Percentiles rank a stretch among this genome's conserved stretches.
Evolutionary conservation across 2,113 vertebrate genomes (phyloP).

Genomic region (Elgaria multicarinata): DNA sequence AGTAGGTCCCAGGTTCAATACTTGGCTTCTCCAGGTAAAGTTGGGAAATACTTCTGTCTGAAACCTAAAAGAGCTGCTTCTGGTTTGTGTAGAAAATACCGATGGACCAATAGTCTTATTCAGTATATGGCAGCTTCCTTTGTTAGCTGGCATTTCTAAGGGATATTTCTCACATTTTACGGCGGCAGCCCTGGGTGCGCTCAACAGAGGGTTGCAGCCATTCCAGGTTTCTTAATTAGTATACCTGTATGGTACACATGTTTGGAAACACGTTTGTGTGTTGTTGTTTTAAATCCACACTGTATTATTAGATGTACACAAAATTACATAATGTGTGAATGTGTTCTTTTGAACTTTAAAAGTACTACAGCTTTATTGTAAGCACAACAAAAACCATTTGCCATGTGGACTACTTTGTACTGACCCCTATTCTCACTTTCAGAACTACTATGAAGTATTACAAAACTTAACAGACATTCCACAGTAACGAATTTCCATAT

Average conservation of each 20-base stretch:
- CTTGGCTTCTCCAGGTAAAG: background rate
- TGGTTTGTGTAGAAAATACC: background rate
- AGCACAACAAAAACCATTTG: constrained; percentile 10
- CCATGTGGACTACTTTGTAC: background rate
- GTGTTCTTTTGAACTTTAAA: constrained; percentile 33
- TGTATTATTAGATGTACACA: background rate
- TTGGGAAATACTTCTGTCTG: background rate
- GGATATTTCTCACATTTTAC: background rate
- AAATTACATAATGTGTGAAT: background rate
- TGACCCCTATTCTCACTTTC: constrained; percentile 48
- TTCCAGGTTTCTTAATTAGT: background rate
- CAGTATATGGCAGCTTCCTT: background rate
- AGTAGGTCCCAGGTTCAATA: background rate
- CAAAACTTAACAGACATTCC: constrained; percentile 20
- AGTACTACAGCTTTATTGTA: background rate
- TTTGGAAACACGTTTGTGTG: background rate
- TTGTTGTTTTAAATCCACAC: background rate
- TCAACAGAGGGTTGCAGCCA: background rate
- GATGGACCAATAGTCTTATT: background rate
- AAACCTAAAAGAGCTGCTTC: background rate
- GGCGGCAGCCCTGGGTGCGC: background rate
- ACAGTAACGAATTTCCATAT: constrained; percentile 72
- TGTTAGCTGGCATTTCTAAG: background rate
- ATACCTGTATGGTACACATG: background rate
- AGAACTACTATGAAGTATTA: constrained; percentile 39